phyloP scores from a whole-genome alignment of 2,113 vertebrate species.

The Apaloderma vittatum region DNA sequence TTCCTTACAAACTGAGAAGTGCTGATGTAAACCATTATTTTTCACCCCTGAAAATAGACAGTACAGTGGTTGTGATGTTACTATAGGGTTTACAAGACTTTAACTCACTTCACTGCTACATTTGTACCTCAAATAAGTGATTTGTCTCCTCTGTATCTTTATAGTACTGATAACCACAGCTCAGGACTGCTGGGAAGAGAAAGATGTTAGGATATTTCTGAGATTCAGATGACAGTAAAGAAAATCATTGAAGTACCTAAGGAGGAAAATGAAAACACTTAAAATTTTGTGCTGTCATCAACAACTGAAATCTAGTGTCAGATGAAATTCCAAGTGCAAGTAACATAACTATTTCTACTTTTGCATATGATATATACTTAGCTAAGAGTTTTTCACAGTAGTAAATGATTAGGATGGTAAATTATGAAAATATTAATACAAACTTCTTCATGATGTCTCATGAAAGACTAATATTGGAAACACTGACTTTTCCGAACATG shows the following conservation, averaged over 20 bases:
- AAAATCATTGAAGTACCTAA: not conserved
- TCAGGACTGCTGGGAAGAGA: not conserved
- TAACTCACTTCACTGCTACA: not conserved
- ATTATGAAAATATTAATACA: not conserved
- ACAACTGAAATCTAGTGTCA: not conserved
- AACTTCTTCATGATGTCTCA: not conserved
- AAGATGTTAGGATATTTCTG: not conserved
- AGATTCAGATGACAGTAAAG: not conserved
- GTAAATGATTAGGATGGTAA: not conserved
- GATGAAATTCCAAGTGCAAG: not conserved
- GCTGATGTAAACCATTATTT: not conserved
- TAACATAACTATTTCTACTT: not conserved
- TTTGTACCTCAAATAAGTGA: not conserved
- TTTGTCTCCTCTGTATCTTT: not conserved
- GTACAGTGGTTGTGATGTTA: not conserved
- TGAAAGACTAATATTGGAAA: not conserved
- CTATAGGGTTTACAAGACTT: not conserved
- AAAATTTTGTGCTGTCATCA: not conserved
- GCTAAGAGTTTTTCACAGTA: not conserved
- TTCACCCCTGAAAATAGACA: not conserved
- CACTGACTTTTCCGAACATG: not conserved
- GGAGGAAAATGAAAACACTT: not conserved
- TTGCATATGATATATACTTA: not conserved
- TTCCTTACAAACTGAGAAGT: not conserved
- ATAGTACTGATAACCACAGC: not conserved